These are phyloP conservation scores for Sula dactylatra DNA, from an alignment of 2,113 vertebrate species.

Conservation along the genomic window DNA sequence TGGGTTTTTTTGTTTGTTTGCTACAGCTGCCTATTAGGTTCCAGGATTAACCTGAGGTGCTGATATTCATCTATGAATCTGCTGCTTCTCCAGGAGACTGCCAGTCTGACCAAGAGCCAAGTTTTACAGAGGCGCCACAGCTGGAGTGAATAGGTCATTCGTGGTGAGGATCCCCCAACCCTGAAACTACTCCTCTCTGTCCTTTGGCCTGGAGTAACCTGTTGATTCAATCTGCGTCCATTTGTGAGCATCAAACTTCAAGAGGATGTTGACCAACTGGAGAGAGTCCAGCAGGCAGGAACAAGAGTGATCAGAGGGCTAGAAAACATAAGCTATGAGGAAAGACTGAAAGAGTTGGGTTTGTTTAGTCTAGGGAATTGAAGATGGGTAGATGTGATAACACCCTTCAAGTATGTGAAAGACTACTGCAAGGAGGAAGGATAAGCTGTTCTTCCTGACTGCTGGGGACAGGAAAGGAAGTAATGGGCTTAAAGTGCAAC, in stretches of 20 bases:
- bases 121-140: not conserved
- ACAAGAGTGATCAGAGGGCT: not conserved
- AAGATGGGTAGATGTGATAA: not conserved
- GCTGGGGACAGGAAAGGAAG: not conserved
- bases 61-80: not conserved
- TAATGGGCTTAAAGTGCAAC: not conserved
- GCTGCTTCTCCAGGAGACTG: not conserved
- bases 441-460: not conserved
- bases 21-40: not conserved
- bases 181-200: not conserved
- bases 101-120: not conserved
- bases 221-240: not conserved
- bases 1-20: not conserved
- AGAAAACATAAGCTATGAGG: conserved; percentile 10
- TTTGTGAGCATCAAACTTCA: not conserved
- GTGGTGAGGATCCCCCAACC: not conserved
- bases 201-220: not conserved
- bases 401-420: not conserved
- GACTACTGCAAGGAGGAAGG: not conserved
- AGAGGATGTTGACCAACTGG: conserved; percentile 15
- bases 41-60: not conserved
- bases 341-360: conserved; percentile 4
- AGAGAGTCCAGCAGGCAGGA: not conserved
- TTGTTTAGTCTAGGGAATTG: conserved; percentile 45
- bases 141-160: not conserved